These are phyloP conservation scores for Tetrapedia diversipes DNA, from an alignment of 2,888 invertebrate genomes.

Conservation along the genomic window DNA sequence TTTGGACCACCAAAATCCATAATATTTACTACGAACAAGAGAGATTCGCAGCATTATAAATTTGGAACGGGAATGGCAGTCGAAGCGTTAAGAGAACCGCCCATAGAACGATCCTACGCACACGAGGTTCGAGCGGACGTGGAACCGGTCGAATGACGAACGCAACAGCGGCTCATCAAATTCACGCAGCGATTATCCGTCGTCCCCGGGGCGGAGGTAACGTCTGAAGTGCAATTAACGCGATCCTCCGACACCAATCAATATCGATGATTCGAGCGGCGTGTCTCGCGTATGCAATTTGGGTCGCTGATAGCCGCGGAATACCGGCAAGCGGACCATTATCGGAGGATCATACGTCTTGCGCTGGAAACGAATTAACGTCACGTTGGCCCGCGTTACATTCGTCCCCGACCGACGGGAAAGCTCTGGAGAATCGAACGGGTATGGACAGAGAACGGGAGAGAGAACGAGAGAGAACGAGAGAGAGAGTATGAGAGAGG, in stretches of 20 bases:
- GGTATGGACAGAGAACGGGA: neutral
- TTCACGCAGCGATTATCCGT: slow-evolving; percentile 9
- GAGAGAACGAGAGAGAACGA: neutral
- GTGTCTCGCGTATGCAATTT: slow-evolving; percentile 53
- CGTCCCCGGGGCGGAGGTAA: slow-evolving; percentile 11
- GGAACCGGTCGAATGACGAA: slow-evolving; percentile 4
- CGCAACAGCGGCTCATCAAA: slow-evolving; percentile 11
- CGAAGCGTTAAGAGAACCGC: too few relatives aligned
- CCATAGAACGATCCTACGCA: too few relatives aligned
- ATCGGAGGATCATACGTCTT: slow-evolving; percentile 68
- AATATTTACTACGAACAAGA: too few relatives aligned
- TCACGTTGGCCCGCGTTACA: slow-evolving; percentile 59
- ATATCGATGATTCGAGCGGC: slow-evolving; percentile 36
- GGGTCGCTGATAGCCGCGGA: slow-evolving; percentile 49
- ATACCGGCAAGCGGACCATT: slow-evolving; percentile 49
- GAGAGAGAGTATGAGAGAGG: neutral
- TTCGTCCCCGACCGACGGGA: slow-evolving; percentile 36
- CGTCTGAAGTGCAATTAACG: slow-evolving; percentile 38
- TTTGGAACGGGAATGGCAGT: too few relatives aligned
- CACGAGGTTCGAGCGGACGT: too few relatives aligned
- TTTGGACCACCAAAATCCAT: neutral
- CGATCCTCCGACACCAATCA: slow-evolving; percentile 38
- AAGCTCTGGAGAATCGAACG: slow-evolving; percentile 8
- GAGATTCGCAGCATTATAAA: too few relatives aligned
- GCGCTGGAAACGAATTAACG: slow-evolving; percentile 67